A percentile compares a stretch with the other conserved stretches of the same genome.
Evolutionary conservation across 1,140 invertebrate species (phyloP).

Genomic region (Teleopsis dalmanni): DNA sequence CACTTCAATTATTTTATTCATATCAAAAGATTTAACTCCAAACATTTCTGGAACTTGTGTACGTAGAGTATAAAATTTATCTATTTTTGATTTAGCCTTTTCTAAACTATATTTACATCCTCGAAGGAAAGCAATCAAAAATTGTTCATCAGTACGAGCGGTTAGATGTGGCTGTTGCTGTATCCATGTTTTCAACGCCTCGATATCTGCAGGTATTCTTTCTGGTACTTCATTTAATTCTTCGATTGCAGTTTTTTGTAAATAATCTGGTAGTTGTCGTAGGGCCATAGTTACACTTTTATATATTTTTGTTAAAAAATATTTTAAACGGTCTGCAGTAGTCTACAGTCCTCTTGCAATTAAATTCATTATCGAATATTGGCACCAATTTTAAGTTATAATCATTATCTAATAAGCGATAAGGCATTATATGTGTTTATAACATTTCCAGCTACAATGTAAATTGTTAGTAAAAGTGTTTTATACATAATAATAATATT

Average conservation of each 20-base stretch:
- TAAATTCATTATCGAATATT: no score
- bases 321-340: no score
- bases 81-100: constrained; percentile 54
- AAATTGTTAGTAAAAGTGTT: no score
- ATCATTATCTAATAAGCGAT: no score
- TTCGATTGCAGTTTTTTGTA: constrained; percentile 46
- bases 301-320: no score
- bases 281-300: no score
- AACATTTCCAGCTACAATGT: no score
- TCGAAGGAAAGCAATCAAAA: constrained; percentile 51
- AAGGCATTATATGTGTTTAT: no score
- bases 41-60: constrained; percentile 52
- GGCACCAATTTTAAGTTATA: no score
- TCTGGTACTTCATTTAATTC: constrained; percentile 52
- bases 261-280: constrained; percentile 7
- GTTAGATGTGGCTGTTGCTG: constrained; percentile 52
- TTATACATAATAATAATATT: no score
- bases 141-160: constrained; percentile 48
- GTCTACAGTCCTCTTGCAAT: no score
- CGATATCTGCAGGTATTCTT: constrained; percentile 45
- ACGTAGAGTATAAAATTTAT: constrained; percentile 54
- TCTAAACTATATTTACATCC: constrained; percentile 60
- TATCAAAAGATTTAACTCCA: constrained; percentile 30
- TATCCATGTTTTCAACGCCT: constrained; percentile 52
- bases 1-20: constrained; percentile 37